These are phyloP conservation scores for Alcis repandata DNA, from an alignment of 2,888 invertebrate species.

Conservation along the genomic window DNA sequence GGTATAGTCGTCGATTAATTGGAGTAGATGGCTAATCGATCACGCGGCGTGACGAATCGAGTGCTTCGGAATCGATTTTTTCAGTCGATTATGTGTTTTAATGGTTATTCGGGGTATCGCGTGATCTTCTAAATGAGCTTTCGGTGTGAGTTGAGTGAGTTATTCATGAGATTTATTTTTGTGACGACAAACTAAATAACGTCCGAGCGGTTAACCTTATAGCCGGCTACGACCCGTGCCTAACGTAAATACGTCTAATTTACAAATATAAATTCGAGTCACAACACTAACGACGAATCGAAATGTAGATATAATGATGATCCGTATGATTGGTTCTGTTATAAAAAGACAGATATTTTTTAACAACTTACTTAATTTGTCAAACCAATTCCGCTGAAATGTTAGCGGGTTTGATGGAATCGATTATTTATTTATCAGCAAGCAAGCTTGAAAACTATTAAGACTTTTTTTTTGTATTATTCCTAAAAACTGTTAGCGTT, in stretches of 20 bases:
- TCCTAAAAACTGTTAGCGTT: too few relatives aligned
- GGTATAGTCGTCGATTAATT: slow-evolving; percentile 72
- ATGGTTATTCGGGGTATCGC: slow-evolving; percentile 69
- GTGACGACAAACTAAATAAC: slow-evolving; percentile 21
- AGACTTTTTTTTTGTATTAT: too few relatives aligned
- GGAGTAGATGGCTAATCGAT: slow-evolving; percentile 73
- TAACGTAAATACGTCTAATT: not conserved
- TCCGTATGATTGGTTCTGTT: too few relatives aligned
- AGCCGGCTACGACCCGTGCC: not conserved
- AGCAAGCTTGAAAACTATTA: too few relatives aligned
- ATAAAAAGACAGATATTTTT: too few relatives aligned
- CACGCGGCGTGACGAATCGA: slow-evolving; percentile 70
- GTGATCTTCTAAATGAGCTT: slow-evolving; percentile 74
- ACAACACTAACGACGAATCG: too few relatives aligned
- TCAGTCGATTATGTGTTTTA: slow-evolving; percentile 53
- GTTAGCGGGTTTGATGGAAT: too few relatives aligned
- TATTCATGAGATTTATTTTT: slow-evolving; percentile 21
- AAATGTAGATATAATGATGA: too few relatives aligned
- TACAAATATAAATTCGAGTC: not conserved
- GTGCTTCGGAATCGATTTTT: slow-evolving; percentile 56
- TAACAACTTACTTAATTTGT: too few relatives aligned
- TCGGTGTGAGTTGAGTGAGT: slow-evolving; percentile 59
- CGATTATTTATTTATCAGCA: too few relatives aligned
- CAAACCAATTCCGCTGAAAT: too few relatives aligned
- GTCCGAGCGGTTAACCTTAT: not conserved